These are phyloP conservation scores for Austrolebias charrua DNA, from an alignment of 2,797 vertebrate species.

Conservation along the genomic window DNA sequence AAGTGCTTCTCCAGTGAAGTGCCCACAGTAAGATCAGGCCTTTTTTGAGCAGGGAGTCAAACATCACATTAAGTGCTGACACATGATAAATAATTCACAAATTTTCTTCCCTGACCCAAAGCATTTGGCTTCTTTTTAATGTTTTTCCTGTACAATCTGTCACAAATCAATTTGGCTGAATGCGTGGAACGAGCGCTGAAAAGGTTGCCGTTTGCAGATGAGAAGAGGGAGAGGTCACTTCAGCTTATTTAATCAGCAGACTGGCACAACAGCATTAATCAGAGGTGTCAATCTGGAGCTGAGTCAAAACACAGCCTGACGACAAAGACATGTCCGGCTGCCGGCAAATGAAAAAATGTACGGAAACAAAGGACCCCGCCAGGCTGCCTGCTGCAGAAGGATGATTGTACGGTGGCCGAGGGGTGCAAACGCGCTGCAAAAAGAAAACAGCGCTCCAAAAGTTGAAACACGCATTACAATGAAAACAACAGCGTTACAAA, in stretches of 20 bases:
- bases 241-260: conserved; percentile 35
- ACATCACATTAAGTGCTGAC: conserved; percentile 14
- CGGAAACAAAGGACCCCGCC: conserved; percentile 12
- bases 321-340: conserved; percentile 30
- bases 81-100: conserved; percentile 9
- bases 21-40: conserved; percentile 38
- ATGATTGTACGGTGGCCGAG: too few relatives aligned
- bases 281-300: conserved; percentile 38
- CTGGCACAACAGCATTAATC: conserved; percentile 46
- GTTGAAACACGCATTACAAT: too few relatives aligned
- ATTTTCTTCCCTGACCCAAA: neutral
- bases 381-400: conserved; percentile 25
- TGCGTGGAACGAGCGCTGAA: conserved; percentile 7
- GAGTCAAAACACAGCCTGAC: conserved; percentile 42
- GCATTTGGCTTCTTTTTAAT: conserved; percentile 6
- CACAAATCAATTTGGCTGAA: conserved; percentile 8
- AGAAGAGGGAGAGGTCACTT: conserved; percentile 28
- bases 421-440: too few relatives aligned
- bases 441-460: too few relatives aligned
- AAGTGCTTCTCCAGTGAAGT: conserved; percentile 29
- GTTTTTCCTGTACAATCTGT: conserved; percentile 10
- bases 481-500: too few relatives aligned
- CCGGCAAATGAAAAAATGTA: conserved; percentile 4
- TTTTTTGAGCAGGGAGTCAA: conserved; percentile 17
- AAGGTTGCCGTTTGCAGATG: conserved; percentile 28